These are phyloP conservation scores for Drosophila persimilis DNA, from an alignment of 1,140 invertebrate species.

Conservation along the genomic window DNA sequence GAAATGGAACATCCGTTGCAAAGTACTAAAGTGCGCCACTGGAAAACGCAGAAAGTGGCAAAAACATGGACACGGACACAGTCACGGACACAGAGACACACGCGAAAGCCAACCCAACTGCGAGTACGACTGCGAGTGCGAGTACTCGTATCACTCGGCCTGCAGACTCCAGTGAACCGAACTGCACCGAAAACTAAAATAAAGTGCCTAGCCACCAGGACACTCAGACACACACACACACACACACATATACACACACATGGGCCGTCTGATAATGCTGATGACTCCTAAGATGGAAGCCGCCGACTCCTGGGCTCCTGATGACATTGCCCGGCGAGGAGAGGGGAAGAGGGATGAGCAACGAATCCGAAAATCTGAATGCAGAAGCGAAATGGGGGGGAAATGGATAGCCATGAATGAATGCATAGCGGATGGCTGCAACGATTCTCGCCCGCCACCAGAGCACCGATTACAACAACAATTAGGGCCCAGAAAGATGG, in stretches of 20 bases:
- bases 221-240: constrained; percentile 22
- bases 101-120: constrained; percentile 63
- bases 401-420: constrained; percentile 67
- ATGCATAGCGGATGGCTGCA: constrained; percentile 68
- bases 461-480: constrained; percentile 72
- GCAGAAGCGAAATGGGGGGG: constrained; percentile 28
- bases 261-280: constrained; percentile 64
- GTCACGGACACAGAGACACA: constrained; percentile 35
- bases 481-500: constrained; percentile 49
- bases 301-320: constrained; percentile 23
- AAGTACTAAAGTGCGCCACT: constrained; percentile 31
- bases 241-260: constrained; percentile 33
- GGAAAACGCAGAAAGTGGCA: constrained; percentile 22
- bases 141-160: constrained; percentile 20
- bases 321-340: constrained; percentile 21
- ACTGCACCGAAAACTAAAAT: constrained; percentile 49
- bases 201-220: constrained; percentile 29
- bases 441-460: constrained; percentile 53
- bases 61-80: constrained; percentile 28
- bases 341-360: neutral
- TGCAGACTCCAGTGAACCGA: constrained; percentile 48
- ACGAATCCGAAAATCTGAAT: constrained; percentile 41
- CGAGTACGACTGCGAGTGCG: no score
- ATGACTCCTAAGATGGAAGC: constrained; percentile 55
- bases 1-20: constrained; percentile 73